These are phyloP conservation scores for Myanophis thanlyinensis DNA, from an alignment of 2,113 vertebrate genomes.

Conservation along the genomic window DNA sequence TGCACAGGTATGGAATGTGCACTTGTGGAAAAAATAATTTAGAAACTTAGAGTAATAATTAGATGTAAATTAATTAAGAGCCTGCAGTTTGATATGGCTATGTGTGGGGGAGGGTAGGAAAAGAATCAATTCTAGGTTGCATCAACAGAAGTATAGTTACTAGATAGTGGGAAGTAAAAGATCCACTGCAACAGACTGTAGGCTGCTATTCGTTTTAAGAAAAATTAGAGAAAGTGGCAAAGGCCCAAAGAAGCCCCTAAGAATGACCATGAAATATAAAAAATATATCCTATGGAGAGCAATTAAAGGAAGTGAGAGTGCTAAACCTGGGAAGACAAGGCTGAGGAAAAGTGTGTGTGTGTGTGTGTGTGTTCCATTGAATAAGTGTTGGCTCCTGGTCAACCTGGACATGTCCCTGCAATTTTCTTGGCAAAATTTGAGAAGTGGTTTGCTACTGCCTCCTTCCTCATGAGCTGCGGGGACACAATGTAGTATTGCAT, in stretches of 20 bases:
- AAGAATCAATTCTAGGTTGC: background rate
- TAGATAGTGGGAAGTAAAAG: background rate
- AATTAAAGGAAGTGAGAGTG: background rate
- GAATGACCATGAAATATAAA: background rate
- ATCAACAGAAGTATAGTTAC: background rate
- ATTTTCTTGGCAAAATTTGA: no score
- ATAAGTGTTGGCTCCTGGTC: no score
- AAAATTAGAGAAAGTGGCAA: no score
- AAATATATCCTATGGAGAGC: background rate
- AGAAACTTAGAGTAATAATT: background rate
- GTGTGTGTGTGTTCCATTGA: no score
- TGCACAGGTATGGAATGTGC: background rate
- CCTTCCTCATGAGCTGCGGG: no score
- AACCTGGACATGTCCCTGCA: no score
- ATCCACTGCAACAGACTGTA: background rate
- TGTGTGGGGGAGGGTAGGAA: fast-evolving
- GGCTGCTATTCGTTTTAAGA: background rate
- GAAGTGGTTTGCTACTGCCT: no score
- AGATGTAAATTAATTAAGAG: background rate
- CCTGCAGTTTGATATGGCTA: background rate
- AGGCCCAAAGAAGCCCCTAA: background rate
- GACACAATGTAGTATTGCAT: no score
- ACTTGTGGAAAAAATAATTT: background rate
- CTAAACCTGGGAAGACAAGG: background rate
- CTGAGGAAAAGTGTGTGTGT: background rate